Evolutionary conservation across 2,797 vertebrate genomes (phyloP).

Genomic region (Poecilia velifera): DNA sequence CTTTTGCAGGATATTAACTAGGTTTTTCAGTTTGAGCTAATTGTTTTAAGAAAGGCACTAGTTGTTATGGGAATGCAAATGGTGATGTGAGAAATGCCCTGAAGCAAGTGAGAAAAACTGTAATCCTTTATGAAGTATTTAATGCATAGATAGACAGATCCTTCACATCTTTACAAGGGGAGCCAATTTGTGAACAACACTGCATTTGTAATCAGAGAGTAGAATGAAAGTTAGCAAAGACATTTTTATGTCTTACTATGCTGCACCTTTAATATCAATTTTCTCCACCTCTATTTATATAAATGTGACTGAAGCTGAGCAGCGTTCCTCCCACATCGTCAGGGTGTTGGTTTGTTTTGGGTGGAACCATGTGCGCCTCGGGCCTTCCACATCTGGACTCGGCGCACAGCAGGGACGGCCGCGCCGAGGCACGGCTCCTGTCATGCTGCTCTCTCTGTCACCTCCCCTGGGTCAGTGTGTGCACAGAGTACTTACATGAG

Average conservation of each 20-base stretch:
- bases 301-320: conserved; percentile 31
- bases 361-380: conserved; percentile 36
- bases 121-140: neutral
- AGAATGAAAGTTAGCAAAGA: neutral
- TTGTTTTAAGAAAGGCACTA: neutral
- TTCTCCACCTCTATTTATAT: neutral
- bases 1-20: neutral
- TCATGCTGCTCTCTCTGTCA: conserved; percentile 1
- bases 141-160: neutral
- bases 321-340: neutral
- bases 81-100: neutral
- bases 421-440: conserved; percentile 24
- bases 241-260: neutral
- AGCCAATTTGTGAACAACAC: neutral
- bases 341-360: conserved; percentile 41
- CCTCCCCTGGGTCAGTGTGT: conserved; percentile 10
- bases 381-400: conserved; percentile 64
- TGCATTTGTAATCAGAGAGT: neutral
- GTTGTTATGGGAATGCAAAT: neutral
- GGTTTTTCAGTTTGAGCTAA: neutral
- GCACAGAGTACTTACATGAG: conserved; percentile 21
- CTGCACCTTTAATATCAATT: neutral
- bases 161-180: neutral
- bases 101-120: neutral
- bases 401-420: conserved; percentile 48